phyloP scores from a whole-genome alignment of 1,140 invertebrate species.

The Leptopilina boulardi region DNA sequence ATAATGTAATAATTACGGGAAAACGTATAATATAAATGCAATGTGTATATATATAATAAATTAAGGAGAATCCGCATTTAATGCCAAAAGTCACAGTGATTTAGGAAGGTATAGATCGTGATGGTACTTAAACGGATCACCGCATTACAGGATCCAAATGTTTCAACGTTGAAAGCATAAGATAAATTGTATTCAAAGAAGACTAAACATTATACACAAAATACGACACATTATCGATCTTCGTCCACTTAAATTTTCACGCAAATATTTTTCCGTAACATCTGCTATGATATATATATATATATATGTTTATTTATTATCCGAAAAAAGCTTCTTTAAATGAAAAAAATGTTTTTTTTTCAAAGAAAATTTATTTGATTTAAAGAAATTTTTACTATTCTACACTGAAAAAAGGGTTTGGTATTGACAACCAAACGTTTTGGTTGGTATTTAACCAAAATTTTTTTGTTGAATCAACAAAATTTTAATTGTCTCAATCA shows the following conservation, averaged over 20 bases:
- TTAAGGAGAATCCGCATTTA: not conserved
- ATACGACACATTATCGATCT: not conserved
- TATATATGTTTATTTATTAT: not conserved
- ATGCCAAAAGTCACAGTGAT: not conserved
- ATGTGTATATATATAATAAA: not conserved
- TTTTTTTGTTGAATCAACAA: too few relatives aligned
- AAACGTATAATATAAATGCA: too few relatives aligned
- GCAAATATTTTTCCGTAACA: not conserved
- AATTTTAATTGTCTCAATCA: too few relatives aligned
- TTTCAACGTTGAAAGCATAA: not conserved
- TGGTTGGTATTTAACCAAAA: too few relatives aligned
- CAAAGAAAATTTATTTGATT: too few relatives aligned
- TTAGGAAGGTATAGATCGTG: not conserved
- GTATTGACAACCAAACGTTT: too few relatives aligned
- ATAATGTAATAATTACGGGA: too few relatives aligned
- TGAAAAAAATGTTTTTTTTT: too few relatives aligned
- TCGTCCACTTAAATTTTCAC: not conserved
- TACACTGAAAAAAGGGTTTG: too few relatives aligned
- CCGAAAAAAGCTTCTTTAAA: too few relatives aligned
- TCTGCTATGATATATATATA: not conserved
- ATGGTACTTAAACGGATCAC: not conserved
- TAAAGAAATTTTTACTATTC: too few relatives aligned
- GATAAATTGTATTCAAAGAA: constrained; percentile 13
- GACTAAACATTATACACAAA: constrained; percentile 13
- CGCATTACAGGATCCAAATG: not conserved